Evolutionary conservation across 1,140 invertebrate species (phyloP).

Genomic region (Saccostrea echinata): DNA sequence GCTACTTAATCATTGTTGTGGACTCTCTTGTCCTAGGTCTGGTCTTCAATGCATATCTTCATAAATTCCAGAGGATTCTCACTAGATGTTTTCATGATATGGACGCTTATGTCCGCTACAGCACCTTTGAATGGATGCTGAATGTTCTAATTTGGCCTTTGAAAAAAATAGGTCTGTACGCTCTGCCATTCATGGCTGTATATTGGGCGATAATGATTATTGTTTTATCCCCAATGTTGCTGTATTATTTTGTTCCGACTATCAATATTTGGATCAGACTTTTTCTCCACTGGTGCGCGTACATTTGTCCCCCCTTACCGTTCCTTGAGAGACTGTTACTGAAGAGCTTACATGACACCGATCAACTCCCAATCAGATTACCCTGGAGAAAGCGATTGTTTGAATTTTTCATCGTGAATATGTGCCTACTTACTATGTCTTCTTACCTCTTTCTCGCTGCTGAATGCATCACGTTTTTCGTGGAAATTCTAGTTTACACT

Average conservation of each 20-base stretch:
- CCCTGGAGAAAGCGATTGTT: conserved; percentile 51
- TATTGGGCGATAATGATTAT: conserved; percentile 5
- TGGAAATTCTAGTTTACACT: conserved; percentile 70
- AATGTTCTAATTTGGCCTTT: neutral
- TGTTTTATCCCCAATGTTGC: neutral
- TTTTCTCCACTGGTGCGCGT: conserved; percentile 55
- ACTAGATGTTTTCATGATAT: neutral
- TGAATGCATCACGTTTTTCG: conserved; percentile 70
- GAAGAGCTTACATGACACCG: conserved; percentile 49
- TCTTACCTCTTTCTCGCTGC: conserved; percentile 66
- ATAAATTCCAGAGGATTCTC: neutral
- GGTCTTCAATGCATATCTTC: neutral
- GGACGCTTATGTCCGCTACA: neutral
- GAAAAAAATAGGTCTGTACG: conserved; percentile 19
- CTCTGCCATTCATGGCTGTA: neutral
- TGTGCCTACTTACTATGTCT: conserved; percentile 69
- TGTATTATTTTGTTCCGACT: conserved; percentile 38
- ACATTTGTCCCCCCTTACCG: conserved; percentile 62
- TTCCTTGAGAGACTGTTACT: conserved; percentile 39
- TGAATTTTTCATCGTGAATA: conserved; percentile 62
- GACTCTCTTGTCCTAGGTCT: conserved; percentile 53
- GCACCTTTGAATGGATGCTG: neutral
- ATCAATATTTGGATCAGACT: conserved; percentile 45
- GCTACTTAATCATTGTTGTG: conserved; percentile 1
- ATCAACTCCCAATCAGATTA: conserved; percentile 35